Base-by-base conservation (phyloP, 2,888 invertebrate species). In the Spodoptera exigua region DNA sequence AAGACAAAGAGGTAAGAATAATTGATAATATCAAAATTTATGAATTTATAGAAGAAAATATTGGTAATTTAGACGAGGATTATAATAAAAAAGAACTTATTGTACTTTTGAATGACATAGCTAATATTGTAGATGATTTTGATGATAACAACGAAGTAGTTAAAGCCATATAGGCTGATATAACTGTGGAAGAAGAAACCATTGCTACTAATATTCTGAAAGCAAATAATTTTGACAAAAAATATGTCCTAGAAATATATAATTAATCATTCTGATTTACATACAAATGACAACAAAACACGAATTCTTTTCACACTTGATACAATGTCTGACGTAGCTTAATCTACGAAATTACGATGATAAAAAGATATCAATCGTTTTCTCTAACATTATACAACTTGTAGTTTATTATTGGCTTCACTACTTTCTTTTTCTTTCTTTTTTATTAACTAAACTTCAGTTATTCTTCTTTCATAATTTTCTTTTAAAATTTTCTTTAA, bases 1-100 rank as follows among this genome's bases (percentile, higher is more conserved):
- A 98, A 95, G 98, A 98, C 94, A 98, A 98, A 95, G 98, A 98
- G 97, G 98, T 98, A 95, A 95, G 39, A n/a, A 71, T 45, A 56
- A 9, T 34, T 7, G 58, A 52, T 36, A 34, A 17, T 0, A 16
- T 13, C 44, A 0, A 13, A 47, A 13, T 21, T 17, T 13, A 39
- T 39, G 1, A 39, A 37, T 17, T 44, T 55, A 1, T 47, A 51
- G 11, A 51, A 14, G 2, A 37, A 46, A 40, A 32, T 34, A 35
- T 36, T 52, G 14, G 17, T 56, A 56, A 21, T 49, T 70, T 14
- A 13, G 46, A 44, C 14, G 11, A 7, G 49, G 10, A 62, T 1
- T 48, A 1, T 47, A 61, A 49, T 51, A n/a, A 43, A 13, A 32
- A 2, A 48, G 47, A 45, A 48, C 45, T 4, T 49, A 27, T 49